Base-by-base conservation (phyloP, 2,797 vertebrate species). In the Pseudopleuronectes americanus region DNA sequence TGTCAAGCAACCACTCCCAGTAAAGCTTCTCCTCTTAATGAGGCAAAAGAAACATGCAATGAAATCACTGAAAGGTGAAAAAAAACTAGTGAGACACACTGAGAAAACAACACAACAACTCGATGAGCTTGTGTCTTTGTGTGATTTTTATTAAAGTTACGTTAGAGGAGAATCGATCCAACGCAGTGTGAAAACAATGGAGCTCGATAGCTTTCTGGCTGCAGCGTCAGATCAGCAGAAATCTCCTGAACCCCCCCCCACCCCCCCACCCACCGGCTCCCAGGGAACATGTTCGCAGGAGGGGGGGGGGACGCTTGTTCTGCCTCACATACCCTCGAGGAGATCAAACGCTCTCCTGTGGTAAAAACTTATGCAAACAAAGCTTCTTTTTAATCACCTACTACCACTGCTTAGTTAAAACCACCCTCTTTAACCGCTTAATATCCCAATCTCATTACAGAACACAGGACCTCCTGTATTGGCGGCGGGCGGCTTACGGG, bases 381-480 rank as follows among this genome's bases (percentile, higher is more conserved):
- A 87, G 83, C 75, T 33, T 74, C 81, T 76, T 76, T 84, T 69
- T 88, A 87, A 93, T 87, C 89, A 76, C 51, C 28, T 71, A 68
- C 76, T 76, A 73, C 80, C 28, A 48, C 71, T 80, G 77, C 76
- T 90, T 79, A 80, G 69, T 71, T 84, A 83, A 90, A 90, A 80
- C 84, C 72, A 24, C 54, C 79, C 73, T 69, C 80, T 88, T 87
- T 83, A 90, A 78, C 79, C 63, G 73, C 79, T 79, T 89, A 87
- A 87, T 87, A 87, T 77, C 53, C 71, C 66, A 71, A 64, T 85
- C 83, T 87, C 86, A 91, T 92, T 91, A 88, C 79, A 88, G 85
- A 49, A 67, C 80, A 84, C 81, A 72, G 76, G 85, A 86, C 84
- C 88, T 89, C 86, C 90, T 86, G 77, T 84, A 86, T 86, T 54